Evolutionary conservation across 2,113 vertebrate species (phyloP), one percentile per base, ranked within the genome.

Genomic region (Salvelinus alpinus): DNA sequence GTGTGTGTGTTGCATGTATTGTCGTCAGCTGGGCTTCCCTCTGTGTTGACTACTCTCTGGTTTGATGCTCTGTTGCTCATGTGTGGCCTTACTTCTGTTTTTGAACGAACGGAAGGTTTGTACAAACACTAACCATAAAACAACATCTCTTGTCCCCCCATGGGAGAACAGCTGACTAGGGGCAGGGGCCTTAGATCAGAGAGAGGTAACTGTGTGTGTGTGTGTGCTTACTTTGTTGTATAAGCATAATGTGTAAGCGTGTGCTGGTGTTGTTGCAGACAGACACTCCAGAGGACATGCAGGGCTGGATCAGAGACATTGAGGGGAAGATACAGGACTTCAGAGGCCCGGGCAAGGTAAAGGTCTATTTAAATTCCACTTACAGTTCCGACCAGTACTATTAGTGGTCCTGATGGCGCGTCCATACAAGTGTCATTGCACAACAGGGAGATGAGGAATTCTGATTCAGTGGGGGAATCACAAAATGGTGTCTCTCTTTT

Each of bases 281-380:
- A 1, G 96, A 99, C 89, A 97, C 96, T 74, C 97, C 97, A 0
- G 95, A 96, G 85, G 96, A 98, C 64, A 98, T 99, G 97, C 93
- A 93, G 73, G 95, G 94, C 91, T 98, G 97, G 97, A 97, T 99
- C 87, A 94, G 91, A 44, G 96, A 92, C 4, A 96, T 99, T 64
- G 77, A 93, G 0, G 87, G 85, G 69, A 97, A 97, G 27, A 94
- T 96, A 59, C 96, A 97, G 90, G 94, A 95, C n/a, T 93, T 93
- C 67, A 81, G 91, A 87, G 90, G 92, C 22, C 89, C 89, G 1
- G 38, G 79, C 2, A 94, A 91, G 90, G 91, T 92, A 90, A 75
- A 25, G 44, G 4, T 8, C 5, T 27, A 18, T 54, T 54, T 18
- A 54, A 54, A 18, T 54, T 2, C 16, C 1, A 18, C 51, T 16